Percentiles rank a stretch among this genome's conserved stretches.
phyloP scores from a whole-genome alignment of 2,113 vertebrate genomes.

The Cebus imitator region DNA sequence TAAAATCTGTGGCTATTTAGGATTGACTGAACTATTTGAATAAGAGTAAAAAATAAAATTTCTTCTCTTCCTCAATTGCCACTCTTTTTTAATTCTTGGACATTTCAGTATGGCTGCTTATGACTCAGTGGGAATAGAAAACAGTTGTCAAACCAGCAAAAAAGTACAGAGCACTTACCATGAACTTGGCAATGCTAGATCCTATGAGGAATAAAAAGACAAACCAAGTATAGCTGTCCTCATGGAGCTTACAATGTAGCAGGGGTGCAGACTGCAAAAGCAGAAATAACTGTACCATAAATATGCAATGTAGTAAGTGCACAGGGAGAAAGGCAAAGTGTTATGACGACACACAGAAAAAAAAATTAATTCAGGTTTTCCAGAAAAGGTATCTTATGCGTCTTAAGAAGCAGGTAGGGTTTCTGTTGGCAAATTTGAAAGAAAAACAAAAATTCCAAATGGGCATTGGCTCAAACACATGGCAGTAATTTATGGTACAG shows the following conservation, averaged over 20 bases:
- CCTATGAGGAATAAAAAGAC: neutral
- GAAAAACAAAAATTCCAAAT: neutral
- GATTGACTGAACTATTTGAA: neutral
- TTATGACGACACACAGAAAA: fast-evolving
- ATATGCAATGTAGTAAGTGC: neutral
- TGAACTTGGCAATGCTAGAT: neutral
- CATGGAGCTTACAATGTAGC: neutral
- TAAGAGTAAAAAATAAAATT: neutral
- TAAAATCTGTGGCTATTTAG: constrained; percentile 39
- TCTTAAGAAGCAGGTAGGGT: neutral
- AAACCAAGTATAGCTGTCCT: neutral
- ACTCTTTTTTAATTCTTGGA: neutral
- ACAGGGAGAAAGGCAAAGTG: neutral
- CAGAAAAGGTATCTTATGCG: neutral
- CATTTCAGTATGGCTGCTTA: neutral
- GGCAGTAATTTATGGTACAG: neutral
- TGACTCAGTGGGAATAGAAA: neutral
- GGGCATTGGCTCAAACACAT: neutral
- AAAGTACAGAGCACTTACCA: neutral
- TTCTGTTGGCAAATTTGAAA: neutral
- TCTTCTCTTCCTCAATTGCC: neutral
- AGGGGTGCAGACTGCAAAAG: neutral
- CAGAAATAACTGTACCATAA: neutral
- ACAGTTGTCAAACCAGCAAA: neutral
- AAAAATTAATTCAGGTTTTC: neutral